Base-by-base conservation (phyloP, 2,888 invertebrate species). In the Drosophila antonietae region DNA sequence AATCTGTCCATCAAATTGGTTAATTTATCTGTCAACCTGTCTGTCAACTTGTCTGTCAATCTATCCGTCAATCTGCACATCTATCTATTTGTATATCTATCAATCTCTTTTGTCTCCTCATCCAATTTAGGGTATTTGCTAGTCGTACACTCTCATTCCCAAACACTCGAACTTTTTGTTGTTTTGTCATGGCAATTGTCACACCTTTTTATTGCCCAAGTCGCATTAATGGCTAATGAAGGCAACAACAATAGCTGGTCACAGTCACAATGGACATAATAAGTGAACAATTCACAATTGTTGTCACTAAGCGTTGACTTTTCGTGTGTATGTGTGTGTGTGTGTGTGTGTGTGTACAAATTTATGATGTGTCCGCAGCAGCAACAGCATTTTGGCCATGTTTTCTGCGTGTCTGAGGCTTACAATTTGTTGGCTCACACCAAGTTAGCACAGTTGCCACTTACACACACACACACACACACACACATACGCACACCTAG, bases 171-270 rank as follows among this genome's bases (percentile, higher is more conserved):
- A 35, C 14, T 3, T 12, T 8, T 53, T 35, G 23, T 46, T 33
- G 60, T 14, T 14, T 51, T 65, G 53, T 37, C 74, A 53, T 57
- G 68, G 63, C 88, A 83, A 74, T 87, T 81, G 89, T 87, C 89
- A 81, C 89, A 89, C 88, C 89, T 84, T 87, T 85, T 83, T 78
- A 80, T 77, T 74, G 73, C 65, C 56, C 75, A 8, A 65, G 59
- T 68, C 60, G 56, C 84, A 81, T 83, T 81, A 78, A 78, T 81
- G 68, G 81, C 78, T 86, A 88, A 88, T 88, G 83, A 88, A 88
- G 88, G 83, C 66, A 35, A 64, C 66, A 64, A 68, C 66, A 52
- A 35, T 53, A 51, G 15, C 51, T 28, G 1, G 65, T 39, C 31
- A 23, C 55, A 55, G 44, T 73, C 76, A 80, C 72, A 75, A 75